Base-by-base conservation (phyloP, 2,113 vertebrate genomes). In the Solea senegalensis region DNA sequence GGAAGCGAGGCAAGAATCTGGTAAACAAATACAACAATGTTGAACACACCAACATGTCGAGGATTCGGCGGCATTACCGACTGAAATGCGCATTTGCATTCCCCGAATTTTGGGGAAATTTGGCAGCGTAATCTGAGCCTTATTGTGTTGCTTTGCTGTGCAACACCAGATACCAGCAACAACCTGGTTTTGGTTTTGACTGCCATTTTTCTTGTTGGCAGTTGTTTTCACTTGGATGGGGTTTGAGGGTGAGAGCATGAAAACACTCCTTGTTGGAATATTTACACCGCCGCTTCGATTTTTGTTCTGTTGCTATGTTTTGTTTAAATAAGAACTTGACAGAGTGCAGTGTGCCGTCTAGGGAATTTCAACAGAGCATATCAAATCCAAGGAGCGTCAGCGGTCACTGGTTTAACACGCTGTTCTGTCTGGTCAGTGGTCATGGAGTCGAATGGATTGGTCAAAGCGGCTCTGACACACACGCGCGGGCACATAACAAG, bases 181-280 rank as follows among this genome's bases (percentile, higher is more conserved):
- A 79, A 78, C 88, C 91, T 87, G 89, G 71, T 85, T 90, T 82
- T 76, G 73, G 81, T 91, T 91, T 88, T 65, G 55, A 69, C 66
- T 70, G 65, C 78, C 73, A 79, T 90, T 89, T 86, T 74, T 90
- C 86, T 82, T 68, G 27, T 73, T 86, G 90, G 78, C 85, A 87
- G 88, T 87, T 88, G 88, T 86, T 88, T 86, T 67, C 68, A 77
- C 86, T 26, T 13, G 74, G 83, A 83, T 85, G 84, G 76, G 85
- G 73, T 85, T 81, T 86, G 72, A 86, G 68, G 63, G 58, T 8
- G 41, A 73, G 52, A 73, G 69, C 80, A 81, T 34, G 45, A 80
- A 71, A 86, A 85, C 21, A 88, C 78, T 65, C 57, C 34, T 3
- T 65, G 52, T 72, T 65, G 59, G 48, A 66, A 73, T 86, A 87